These are phyloP conservation scores for Oncorhynchus nerka DNA, from an alignment of 2,113 vertebrate species.

Conservation along the genomic window DNA sequence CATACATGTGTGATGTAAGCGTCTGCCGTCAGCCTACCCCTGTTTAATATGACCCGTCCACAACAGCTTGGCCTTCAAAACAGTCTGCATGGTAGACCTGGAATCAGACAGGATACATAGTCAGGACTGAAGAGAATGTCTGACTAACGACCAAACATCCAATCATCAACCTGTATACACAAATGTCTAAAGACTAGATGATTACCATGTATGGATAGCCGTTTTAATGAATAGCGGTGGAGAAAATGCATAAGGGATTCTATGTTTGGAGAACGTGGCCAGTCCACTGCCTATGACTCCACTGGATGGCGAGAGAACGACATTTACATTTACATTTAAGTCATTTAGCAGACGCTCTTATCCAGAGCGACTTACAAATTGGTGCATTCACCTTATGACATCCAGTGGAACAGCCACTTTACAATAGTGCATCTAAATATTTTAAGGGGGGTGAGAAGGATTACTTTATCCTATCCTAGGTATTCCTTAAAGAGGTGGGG, in stretches of 20 bases:
- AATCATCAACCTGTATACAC: no score
- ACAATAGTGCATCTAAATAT: no score
- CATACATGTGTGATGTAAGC: constrained; percentile 91
- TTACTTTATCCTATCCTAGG: no score
- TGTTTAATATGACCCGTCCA: constrained; percentile 80
- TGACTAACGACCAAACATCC: background rate
- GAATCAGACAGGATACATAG: background rate
- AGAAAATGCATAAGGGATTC: constrained; percentile 85
- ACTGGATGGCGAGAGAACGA: constrained; percentile 59
- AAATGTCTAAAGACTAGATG: background rate
- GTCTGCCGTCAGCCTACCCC: constrained; percentile 77
- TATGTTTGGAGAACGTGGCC: constrained; percentile 88
- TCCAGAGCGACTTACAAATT: no score
- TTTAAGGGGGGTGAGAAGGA: no score
- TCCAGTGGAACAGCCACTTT: no score
- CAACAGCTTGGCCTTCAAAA: constrained; percentile 90
- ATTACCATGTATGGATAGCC: constrained; percentile 96
- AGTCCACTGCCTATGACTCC: constrained; percentile 93
- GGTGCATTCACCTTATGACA: no score
- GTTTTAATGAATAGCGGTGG: constrained; percentile 89
- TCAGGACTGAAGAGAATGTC: background rate
- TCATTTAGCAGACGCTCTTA: no score
- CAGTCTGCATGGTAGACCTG: constrained; percentile 93
- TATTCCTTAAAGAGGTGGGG: no score
- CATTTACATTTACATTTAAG: no score